Base-by-base conservation (phyloP, 2,797 vertebrate genomes). In the Triplophysa bombifrons region DNA sequence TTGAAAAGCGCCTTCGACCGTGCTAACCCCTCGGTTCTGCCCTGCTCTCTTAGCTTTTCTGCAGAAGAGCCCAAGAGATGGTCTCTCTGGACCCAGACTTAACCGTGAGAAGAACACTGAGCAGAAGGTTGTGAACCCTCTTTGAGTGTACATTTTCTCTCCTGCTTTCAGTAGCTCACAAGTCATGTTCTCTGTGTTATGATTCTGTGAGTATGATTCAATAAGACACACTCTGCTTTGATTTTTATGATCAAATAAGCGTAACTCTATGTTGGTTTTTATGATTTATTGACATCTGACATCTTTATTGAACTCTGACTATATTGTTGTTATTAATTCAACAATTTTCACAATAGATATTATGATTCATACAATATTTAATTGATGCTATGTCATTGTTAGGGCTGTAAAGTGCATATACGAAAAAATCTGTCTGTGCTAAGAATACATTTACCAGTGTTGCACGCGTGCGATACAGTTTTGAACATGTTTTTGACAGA, bases 241-340 rank as follows among this genome's bases (percentile, higher is more conserved):
- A 60, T 63, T 63, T 63, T 63, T 34, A 63, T 17, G 27, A 63
- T 63, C 27, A 27, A 63, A 34, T 63, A 63, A 30, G 17, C 27
- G 0, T 63, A 63, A 63, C 60, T 63, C 13, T 16, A 34, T 63
- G 27, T 63, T 30, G 27, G 7, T 30, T 63, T 63, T 30, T 30
- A 63, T 19, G 14, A 63, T 63, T 14, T 27, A 30, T 30, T 63
- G 60, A 63, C 13, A 6, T 27, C 7, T 38, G 34, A 38, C 34
- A 38, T 38, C 6, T 38, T 38, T 38, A 38, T 38, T 8, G 34
- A 60, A 27, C 27, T 16, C 60, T 27, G 22, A 3, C 5, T 61
- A 17, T 8, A 61, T 30, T 61, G 22, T 61, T 61, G 34, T 63
- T 34, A 34, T 63, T 34, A 30, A 63, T 34, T 63, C 14, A 19